Conservation (phyloP, 1,140 invertebrate species). For the Temnothorax curvispinosus region DNA sequence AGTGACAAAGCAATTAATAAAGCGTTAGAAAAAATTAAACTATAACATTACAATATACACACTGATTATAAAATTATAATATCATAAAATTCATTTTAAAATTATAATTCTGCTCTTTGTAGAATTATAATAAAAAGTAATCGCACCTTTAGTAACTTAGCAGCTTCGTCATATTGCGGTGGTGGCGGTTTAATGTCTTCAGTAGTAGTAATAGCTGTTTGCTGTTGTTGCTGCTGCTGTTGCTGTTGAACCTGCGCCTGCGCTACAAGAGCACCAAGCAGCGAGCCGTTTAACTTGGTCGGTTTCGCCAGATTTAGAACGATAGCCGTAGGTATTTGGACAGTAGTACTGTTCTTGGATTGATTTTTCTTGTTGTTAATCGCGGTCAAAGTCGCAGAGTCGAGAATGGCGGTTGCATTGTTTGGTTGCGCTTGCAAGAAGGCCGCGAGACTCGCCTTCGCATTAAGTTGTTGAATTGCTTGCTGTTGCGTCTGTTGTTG, state of each 20-base stretch:
- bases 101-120: neutral
- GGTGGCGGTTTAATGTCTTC: slow-evolving; percentile 81
- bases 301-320: slow-evolving; percentile 83
- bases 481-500: slow-evolving; percentile 82
- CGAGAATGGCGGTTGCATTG: slow-evolving; percentile 80
- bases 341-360: slow-evolving; percentile 81
- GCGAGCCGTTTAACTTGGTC: slow-evolving; percentile 83
- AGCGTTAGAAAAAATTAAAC: neutral
- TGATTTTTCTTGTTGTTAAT: slow-evolving; percentile 86
- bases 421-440: slow-evolving; percentile 86
- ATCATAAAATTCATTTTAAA: neutral
- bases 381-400: slow-evolving; percentile 82
- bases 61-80: slow-evolving; percentile 1
- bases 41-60: neutral
- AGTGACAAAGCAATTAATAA: neutral
- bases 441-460: slow-evolving; percentile 86
- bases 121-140: slow-evolving; percentile 4
- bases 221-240: slow-evolving; percentile 73
- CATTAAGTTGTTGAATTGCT: slow-evolving; percentile 84
- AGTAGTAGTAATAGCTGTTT: slow-evolving; percentile 72
- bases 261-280: slow-evolving; percentile 82
- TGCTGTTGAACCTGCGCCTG: slow-evolving; percentile 84
- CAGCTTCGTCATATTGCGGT: slow-evolving; percentile 90
- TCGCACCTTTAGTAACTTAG: slow-evolving; percentile 87
- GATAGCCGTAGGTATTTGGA: slow-evolving; percentile 83